phyloP scores from a whole-genome alignment of 2,113 vertebrate species.

The Antigone vipio region DNA sequence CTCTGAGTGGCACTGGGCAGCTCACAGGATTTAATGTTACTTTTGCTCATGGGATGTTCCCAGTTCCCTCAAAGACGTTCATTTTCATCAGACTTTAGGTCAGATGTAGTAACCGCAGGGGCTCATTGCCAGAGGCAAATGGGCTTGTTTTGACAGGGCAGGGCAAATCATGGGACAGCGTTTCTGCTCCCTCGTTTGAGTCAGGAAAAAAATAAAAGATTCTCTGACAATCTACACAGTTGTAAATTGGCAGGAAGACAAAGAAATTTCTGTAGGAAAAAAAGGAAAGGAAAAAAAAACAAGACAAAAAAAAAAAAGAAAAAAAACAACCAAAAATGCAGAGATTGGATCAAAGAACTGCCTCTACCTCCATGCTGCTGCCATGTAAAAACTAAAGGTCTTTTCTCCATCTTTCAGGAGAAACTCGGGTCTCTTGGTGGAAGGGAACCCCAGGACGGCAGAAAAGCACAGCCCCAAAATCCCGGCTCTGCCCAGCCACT shows the following conservation, averaged over 20 bases:
- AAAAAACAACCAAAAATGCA: not conserved
- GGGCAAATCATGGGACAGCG: not conserved
- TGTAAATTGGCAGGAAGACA: not conserved
- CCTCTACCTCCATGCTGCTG: not conserved
- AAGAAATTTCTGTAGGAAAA: not conserved
- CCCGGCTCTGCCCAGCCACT: not conserved
- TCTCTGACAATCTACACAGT: not conserved
- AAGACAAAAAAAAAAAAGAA: not conserved
- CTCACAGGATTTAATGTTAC: not conserved
- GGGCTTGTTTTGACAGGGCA: not conserved
- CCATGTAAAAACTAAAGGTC: not conserved
- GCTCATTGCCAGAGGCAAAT: rapidly evolving
- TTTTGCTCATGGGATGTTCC: not conserved
- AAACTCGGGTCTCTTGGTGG: not conserved
- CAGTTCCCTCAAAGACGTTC: not conserved
- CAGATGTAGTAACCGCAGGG: rapidly evolving
- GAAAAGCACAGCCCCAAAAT: not conserved
- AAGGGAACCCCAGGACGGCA: not conserved
- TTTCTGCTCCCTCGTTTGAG: not conserved
- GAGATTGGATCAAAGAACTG: not conserved
- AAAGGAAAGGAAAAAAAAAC: not conserved
- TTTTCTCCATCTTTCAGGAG: not conserved
- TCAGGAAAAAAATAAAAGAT: not conserved
- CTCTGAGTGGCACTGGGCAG: not conserved
- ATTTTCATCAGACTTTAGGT: not conserved